Evolutionary conservation across 2,888 invertebrate species (phyloP), one percentile per base, ranked within the genome.

Genomic region (Erebia aethiops): DNA sequence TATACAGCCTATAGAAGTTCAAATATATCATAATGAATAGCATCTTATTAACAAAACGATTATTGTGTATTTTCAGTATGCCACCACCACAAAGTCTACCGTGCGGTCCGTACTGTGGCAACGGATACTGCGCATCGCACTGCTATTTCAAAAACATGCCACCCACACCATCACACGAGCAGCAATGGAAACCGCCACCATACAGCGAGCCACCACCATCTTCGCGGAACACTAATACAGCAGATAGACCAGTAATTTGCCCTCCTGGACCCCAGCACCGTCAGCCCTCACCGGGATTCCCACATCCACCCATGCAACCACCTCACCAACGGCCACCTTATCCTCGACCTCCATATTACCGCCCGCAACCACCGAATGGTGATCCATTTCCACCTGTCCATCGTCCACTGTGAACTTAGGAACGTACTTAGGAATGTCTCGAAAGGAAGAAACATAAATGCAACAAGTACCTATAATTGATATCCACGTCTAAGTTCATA

Each of bases 61-160:
- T 70, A 58, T 69, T 71, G 70, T 71, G 65, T 71, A 69, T 26
- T 86, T 81, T 8, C 80, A 90, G 88, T 18, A 90, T 91, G 91
- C 82, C 87, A 2, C 88, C 89, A 0, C 90, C 88, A 1, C 86
- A 88, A 79, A 78, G 80, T 2, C 64, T 80, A 35, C 89, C 89
- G 1, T 90, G 90, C 72, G 89, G 90, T 0, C 87, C 89, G 0
- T 77, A 80, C 75, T 90, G 90, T 71, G 86, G 88, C 1, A 82
- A 80, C 0, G 85, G 83, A 0, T 74, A 75, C 74, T 90, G 90
- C 73, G 79, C 80, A 0, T 88, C 90, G 0, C 84, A 86, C 77
- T 90, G 90, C 78, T 83, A 82, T 75, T 77, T 80, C 75, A 79
- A 79, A 46, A 67, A 69, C 1, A 71, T 68, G 7, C 76, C 82